phyloP scores from a whole-genome alignment of 2,113 vertebrate species.

The Cyprinodon variegatus region DNA sequence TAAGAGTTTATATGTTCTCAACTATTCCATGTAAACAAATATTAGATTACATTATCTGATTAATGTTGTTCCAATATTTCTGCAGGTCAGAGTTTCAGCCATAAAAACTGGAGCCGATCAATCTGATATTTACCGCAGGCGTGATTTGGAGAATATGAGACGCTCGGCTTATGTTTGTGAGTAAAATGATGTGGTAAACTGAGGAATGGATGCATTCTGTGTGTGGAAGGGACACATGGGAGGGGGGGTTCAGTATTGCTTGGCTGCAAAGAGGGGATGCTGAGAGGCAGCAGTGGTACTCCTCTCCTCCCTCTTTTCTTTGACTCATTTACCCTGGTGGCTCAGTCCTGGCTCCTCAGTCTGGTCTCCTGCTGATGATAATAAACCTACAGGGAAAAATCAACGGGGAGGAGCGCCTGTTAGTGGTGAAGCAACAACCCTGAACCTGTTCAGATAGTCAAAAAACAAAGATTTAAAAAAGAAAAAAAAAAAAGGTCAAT shows the following conservation, averaged over 20 bases:
- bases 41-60: too few relatives aligned
- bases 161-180: neutral
- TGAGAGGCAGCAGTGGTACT: slow-evolving; percentile 84
- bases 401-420: slow-evolving; percentile 98
- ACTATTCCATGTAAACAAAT: too few relatives aligned
- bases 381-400: slow-evolving; percentile 99
- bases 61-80: neutral
- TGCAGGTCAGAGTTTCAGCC: neutral
- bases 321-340: slow-evolving; percentile 98
- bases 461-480: neutral
- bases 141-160: neutral
- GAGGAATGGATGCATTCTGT: slow-evolving; percentile 57
- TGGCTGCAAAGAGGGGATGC: slow-evolving; percentile 85
- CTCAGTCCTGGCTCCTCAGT: slow-evolving; percentile 95
- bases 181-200: slow-evolving; percentile 22
- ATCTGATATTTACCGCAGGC: neutral
- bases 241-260: slow-evolving; percentile 60
- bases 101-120: neutral
- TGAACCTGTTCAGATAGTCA: slow-evolving; percentile 77
- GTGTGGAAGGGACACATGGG: slow-evolving; percentile 66
- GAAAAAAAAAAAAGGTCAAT: slow-evolving; percentile 69
- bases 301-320: slow-evolving; percentile 85
- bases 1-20: neutral
- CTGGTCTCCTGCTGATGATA: slow-evolving; percentile 95
- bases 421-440: slow-evolving; percentile 89